A percentile compares a stretch with the other conserved stretches of the same genome.
phyloP scores from a whole-genome alignment of 2,113 vertebrate species.

The Orthonyx spaldingii region DNA sequence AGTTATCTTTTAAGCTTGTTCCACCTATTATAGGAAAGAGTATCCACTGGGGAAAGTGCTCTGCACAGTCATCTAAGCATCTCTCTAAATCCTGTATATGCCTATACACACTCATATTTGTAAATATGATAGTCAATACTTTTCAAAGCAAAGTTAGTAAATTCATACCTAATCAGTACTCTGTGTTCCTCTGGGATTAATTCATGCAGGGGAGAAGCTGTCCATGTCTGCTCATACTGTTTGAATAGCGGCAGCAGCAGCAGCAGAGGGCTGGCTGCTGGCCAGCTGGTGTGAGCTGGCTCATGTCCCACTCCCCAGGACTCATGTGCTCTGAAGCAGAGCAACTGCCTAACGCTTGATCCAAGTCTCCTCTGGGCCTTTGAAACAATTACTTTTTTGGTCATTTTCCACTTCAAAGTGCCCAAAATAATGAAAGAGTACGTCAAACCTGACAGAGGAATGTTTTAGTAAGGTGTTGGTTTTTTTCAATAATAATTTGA shows the following conservation, averaged over 20 bases:
- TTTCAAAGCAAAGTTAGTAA: not conserved
- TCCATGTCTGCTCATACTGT: not conserved
- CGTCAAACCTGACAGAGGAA: not conserved
- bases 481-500: not conserved
- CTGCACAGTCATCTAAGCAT: not conserved
- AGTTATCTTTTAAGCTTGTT: not conserved
- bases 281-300: not conserved
- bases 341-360: not conserved
- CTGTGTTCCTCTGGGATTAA: not conserved
- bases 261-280: not conserved
- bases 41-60: not conserved
- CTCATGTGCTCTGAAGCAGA: not conserved
- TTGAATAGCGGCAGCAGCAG: not conserved
- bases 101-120: not conserved
- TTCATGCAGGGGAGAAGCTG: not conserved
- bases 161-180: not conserved
- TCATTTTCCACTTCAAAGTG: not conserved
- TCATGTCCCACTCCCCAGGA: not conserved
- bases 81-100: not conserved
- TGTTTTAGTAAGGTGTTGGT: not conserved
- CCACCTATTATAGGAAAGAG: not conserved
- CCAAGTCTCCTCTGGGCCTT: not conserved
- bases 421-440: not conserved
- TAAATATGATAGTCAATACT: not conserved
- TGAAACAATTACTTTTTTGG: not conserved